phyloP scores from a whole-genome alignment of 1,140 invertebrate genomes.

The Bicyclus anynana region DNA sequence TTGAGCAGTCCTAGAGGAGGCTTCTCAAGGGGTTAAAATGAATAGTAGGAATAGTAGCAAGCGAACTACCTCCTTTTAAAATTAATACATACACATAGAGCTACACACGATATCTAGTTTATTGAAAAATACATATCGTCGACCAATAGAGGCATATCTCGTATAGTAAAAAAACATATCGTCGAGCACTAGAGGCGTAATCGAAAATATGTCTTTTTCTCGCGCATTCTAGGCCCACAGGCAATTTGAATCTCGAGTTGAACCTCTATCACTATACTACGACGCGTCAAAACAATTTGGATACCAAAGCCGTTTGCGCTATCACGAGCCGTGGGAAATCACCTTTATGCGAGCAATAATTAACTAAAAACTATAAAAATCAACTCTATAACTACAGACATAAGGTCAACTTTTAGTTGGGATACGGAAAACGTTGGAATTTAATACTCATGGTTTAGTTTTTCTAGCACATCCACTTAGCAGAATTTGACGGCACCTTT shows the following conservation, averaged over 20 bases:
- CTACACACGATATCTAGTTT: too few species aligned
- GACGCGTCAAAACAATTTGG: not conserved
- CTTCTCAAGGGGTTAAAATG: not conserved
- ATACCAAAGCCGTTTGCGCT: not conserved
- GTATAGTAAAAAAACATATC: too few species aligned
- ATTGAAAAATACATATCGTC: too few species aligned
- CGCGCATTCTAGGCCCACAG: too few species aligned
- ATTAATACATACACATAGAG: too few species aligned
- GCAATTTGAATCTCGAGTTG: too few species aligned
- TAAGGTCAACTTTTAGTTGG: not conserved
- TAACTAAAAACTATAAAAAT: not conserved
- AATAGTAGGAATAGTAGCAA: too few species aligned
- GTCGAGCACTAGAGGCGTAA: too few species aligned
- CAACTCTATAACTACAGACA: not conserved
- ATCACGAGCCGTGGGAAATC: not conserved
- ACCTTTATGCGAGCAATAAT: not conserved
- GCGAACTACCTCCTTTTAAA: too few species aligned
- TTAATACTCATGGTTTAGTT: constrained; percentile 13
- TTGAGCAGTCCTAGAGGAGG: constrained; percentile 17
- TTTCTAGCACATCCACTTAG: constrained; percentile 19
- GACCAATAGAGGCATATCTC: too few species aligned
- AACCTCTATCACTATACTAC: not conserved
- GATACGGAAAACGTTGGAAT: not conserved
- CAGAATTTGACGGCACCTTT: constrained; percentile 19
- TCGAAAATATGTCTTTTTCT: too few species aligned